Percentiles rank a stretch among this genome's conserved stretches.
phyloP scores from a whole-genome alignment of 1,140 invertebrate species.

The Bilobella aurantiaca region DNA sequence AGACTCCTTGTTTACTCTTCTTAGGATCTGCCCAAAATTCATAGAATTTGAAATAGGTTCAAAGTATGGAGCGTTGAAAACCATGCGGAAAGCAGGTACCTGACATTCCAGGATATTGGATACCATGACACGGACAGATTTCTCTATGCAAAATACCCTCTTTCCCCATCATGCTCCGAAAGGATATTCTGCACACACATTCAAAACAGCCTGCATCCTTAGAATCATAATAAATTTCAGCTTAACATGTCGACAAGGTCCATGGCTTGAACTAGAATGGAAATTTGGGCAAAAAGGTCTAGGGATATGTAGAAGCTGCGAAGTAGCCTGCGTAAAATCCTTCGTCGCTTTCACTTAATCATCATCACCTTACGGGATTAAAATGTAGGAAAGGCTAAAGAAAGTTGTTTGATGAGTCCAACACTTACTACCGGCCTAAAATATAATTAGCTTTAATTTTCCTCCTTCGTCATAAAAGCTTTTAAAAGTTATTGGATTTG shows the following conservation, averaged over 20 bases:
- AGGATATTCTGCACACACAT: not conserved
- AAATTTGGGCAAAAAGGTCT: not conserved
- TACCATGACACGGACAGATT: not conserved
- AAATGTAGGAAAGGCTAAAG: no score
- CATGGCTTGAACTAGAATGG: no score
- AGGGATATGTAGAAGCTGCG: not conserved
- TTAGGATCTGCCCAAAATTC: no score
- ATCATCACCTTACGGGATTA: no score
- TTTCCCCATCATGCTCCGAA: not conserved
- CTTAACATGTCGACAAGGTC: not conserved
- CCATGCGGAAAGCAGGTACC: not conserved
- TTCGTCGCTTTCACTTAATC: no score
- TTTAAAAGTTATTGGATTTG: constrained; percentile 9
- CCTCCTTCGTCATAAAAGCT: not conserved
- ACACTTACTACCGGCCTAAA: not conserved
- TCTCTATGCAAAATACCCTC: not conserved
- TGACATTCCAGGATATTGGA: no score
- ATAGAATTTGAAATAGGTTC: no score
- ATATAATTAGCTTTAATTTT: not conserved
- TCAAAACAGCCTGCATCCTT: not conserved
- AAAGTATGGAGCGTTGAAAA: not conserved
- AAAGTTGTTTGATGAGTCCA: no score
- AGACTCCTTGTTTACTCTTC: no score
- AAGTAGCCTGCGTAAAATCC: no score
- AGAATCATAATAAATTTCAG: constrained; percentile 4